Conservation (phyloP, 2,797 vertebrate species). For the Danionella dracula region DNA sequence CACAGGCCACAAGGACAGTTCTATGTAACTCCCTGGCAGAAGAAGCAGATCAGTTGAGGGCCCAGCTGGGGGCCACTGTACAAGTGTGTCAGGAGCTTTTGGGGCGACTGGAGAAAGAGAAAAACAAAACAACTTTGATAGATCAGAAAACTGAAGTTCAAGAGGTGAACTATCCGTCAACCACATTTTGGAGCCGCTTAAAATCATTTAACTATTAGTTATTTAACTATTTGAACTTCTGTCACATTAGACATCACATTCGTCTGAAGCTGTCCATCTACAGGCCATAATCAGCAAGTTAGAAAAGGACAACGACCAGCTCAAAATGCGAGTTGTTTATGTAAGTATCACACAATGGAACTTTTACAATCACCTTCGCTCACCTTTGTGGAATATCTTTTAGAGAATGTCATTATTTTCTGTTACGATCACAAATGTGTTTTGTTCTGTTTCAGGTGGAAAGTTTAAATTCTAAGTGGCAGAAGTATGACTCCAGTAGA, state of each 20-base stretch:
- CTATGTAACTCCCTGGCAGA: slow-evolving; percentile 80
- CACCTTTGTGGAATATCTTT: background rate
- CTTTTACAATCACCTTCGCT: background rate
- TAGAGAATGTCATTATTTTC: slow-evolving; percentile 10
- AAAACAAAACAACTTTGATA: slow-evolving; percentile 47
- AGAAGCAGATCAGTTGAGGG: slow-evolving; percentile 79
- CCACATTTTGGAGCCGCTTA: background rate
- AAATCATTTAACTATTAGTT: background rate
- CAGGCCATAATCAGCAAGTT: slow-evolving; percentile 65
- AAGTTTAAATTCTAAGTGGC: slow-evolving; percentile 88
- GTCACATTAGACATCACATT: slow-evolving; percentile 51
- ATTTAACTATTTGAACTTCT: background rate
- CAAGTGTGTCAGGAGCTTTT: slow-evolving; percentile 88
- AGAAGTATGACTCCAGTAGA: slow-evolving; percentile 86
- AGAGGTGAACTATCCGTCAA: slow-evolving; percentile 58
- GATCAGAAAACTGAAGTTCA: slow-evolving; percentile 43
- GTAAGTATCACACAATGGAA: slow-evolving; percentile 69
- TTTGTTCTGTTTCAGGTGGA: slow-evolving; percentile 72
- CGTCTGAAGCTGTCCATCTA: slow-evolving; percentile 44
- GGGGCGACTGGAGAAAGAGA: slow-evolving; percentile 73
- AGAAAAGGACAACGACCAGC: slow-evolving; percentile 79
- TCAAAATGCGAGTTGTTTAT: slow-evolving; percentile 81
- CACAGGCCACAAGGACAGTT: slow-evolving; percentile 74
- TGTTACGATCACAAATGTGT: background rate
- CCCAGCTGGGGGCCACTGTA: slow-evolving; percentile 77